Evolutionary conservation across 2,113 vertebrate species (phyloP).

Genomic region (Aythya baeri): DNA sequence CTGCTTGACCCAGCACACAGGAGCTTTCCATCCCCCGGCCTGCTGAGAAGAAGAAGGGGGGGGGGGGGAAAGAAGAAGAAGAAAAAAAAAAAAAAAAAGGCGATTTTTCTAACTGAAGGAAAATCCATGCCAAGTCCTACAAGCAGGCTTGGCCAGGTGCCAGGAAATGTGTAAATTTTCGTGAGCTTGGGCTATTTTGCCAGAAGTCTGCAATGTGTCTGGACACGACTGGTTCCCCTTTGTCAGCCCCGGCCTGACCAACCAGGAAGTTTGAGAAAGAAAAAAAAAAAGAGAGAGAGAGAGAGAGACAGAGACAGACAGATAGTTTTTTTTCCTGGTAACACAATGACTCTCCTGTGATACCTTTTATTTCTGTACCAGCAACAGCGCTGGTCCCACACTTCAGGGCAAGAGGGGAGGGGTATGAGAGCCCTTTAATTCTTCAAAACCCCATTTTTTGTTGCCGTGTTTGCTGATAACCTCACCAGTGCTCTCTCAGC

Average conservation of each 20-base stretch:
- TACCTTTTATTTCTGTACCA: slow-evolving; percentile 41
- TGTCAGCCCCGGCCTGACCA: slow-evolving; percentile 76
- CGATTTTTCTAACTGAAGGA: slow-evolving; percentile 88
- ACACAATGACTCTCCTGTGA: slow-evolving; percentile 57
- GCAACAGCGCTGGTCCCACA: neutral
- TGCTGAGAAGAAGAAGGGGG: neutral
- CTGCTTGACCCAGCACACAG: slow-evolving; percentile 79
- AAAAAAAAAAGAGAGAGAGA: too few relatives aligned
- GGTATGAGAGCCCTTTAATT: neutral
- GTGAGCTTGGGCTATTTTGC: slow-evolving; percentile 83
- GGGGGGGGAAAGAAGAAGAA: too few relatives aligned
- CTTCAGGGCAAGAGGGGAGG: neutral
- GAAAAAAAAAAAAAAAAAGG: slow-evolving; percentile 30
- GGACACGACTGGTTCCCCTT: slow-evolving; percentile 78
- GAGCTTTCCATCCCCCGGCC: slow-evolving; percentile 68
- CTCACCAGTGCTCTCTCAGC: slow-evolving; percentile 17
- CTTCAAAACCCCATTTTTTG: slow-evolving; percentile 8
- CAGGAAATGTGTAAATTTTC: slow-evolving; percentile 85
- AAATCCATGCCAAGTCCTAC: slow-evolving; percentile 89
- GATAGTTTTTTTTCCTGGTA: neutral
- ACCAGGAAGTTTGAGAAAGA: slow-evolving; percentile 75
- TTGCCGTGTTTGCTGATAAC: slow-evolving; percentile 41
- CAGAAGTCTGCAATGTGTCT: slow-evolving; percentile 85
- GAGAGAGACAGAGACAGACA: neutral
- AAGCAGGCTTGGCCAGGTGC: slow-evolving; percentile 82